These are phyloP conservation scores for Amphibalanus amphitrite DNA, from an alignment of 1,140 invertebrate genomes.

Conservation along the genomic window DNA sequence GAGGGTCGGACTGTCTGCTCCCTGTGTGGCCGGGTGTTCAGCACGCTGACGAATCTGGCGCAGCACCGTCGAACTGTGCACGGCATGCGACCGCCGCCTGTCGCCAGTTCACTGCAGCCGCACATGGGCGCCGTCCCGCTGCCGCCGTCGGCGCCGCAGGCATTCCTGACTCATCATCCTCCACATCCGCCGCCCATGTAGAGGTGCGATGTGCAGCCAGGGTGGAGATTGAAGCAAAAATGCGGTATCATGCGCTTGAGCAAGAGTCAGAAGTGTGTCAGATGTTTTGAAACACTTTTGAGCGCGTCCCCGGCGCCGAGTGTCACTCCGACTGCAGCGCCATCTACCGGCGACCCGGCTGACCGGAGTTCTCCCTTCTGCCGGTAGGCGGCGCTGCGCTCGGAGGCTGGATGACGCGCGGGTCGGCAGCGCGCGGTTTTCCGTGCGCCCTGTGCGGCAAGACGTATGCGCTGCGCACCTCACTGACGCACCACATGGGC, in stretches of 20 bases:
- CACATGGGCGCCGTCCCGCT: too few relatives aligned
- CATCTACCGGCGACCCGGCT: neutral
- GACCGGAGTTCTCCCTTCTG: neutral
- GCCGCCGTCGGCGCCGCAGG: too few relatives aligned
- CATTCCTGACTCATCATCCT: too few relatives aligned
- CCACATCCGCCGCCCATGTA: too few relatives aligned
- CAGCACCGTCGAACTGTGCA: neutral
- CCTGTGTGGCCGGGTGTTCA: neutral
- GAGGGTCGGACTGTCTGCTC: neutral
- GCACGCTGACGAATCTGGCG: neutral
- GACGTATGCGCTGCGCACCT: conserved; percentile 49
- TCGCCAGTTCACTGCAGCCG: too few relatives aligned
- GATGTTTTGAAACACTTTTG: neutral
- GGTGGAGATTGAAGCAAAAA: too few relatives aligned
- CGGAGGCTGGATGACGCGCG: neutral
- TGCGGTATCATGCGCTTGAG: too few relatives aligned
- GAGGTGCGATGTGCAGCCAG: too few relatives aligned
- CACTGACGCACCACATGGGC: conserved; percentile 47
- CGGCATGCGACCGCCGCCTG: too few relatives aligned
- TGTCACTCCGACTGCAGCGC: too few relatives aligned
- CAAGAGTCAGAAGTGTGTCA: too few relatives aligned
- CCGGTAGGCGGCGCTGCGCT: neutral
- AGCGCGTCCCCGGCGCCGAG: neutral
- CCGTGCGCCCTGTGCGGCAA: conserved; percentile 42
- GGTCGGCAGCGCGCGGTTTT: neutral